Conservation (phyloP, 2,113 vertebrate species). For the Menura novaehollandiae region DNA sequence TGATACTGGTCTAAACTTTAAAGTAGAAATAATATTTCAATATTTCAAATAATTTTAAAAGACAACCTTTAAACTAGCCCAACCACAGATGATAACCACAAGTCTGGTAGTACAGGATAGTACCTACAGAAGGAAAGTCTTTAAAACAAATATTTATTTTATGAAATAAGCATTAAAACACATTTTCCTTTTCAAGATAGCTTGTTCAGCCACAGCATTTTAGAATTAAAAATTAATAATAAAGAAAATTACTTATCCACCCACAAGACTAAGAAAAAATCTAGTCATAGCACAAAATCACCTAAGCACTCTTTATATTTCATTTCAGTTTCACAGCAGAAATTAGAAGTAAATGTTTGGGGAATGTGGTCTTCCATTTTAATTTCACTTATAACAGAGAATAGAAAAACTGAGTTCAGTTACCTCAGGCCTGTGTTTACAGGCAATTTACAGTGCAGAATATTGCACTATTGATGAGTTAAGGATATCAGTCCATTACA, state of each 20-base stretch:
- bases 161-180: background rate
- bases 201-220: background rate
- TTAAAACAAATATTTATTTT: background rate
- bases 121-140: background rate
- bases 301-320: background rate
- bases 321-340: background rate
- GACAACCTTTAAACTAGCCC: background rate
- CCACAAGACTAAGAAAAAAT: background rate
- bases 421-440: background rate
- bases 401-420: background rate
- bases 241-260: background rate
- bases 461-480: background rate
- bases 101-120: background rate
- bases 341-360: background rate
- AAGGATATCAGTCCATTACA: background rate
- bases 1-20: background rate
- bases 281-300: background rate
- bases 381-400: background rate
- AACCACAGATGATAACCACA: background rate
- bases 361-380: background rate
- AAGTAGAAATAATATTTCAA: background rate
- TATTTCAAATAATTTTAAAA: background rate
- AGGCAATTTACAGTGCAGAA: background rate
- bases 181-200: background rate
- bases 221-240: constrained; percentile 23